phyloP scores from a whole-genome alignment of 1,140 invertebrate species.

The Diachasmimorpha longicaudata region DNA sequence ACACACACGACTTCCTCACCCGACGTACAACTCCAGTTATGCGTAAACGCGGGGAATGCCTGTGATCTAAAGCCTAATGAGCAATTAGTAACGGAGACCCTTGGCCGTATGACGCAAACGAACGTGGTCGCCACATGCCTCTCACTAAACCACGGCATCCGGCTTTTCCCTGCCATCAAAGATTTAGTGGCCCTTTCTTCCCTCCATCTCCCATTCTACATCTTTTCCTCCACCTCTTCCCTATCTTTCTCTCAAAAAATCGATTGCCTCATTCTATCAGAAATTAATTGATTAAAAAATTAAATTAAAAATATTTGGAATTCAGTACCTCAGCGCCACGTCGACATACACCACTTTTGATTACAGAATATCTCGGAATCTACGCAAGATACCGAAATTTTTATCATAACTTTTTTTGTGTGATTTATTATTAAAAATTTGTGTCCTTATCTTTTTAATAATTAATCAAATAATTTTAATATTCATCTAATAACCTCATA shows the following conservation, averaged over 20 bases:
- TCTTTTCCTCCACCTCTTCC: neutral
- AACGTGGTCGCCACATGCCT: slow-evolving; percentile 26
- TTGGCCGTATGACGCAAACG: neutral
- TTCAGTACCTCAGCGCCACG: too few species aligned
- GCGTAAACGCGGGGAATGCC: slow-evolving; percentile 30
- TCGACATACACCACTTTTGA: too few species aligned
- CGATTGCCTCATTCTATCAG: too few species aligned
- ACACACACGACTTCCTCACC: neutral
- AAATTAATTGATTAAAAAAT: too few species aligned
- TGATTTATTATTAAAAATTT: too few species aligned
- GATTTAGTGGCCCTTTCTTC: slow-evolving; percentile 9
- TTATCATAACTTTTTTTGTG: too few species aligned
- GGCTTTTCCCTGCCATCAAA: slow-evolving; percentile 12
- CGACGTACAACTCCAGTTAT: neutral
- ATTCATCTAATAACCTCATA: too few species aligned
- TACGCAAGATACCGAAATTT: too few species aligned
- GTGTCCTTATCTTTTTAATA: too few species aligned
- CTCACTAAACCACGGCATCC: slow-evolving; percentile 13
- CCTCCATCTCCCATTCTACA: neutral
- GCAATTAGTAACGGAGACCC: slow-evolving; percentile 42
- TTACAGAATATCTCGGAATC: too few species aligned
- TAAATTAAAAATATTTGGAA: too few species aligned
- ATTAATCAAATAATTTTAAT: too few species aligned
- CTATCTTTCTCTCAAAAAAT: neutral
- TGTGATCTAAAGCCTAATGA: slow-evolving; percentile 43